A percentile compares a stretch with the other conserved stretches of the same genome.
phyloP scores from a whole-genome alignment of 2,113 vertebrate genomes.

The Cyprinodon variegatus region DNA sequence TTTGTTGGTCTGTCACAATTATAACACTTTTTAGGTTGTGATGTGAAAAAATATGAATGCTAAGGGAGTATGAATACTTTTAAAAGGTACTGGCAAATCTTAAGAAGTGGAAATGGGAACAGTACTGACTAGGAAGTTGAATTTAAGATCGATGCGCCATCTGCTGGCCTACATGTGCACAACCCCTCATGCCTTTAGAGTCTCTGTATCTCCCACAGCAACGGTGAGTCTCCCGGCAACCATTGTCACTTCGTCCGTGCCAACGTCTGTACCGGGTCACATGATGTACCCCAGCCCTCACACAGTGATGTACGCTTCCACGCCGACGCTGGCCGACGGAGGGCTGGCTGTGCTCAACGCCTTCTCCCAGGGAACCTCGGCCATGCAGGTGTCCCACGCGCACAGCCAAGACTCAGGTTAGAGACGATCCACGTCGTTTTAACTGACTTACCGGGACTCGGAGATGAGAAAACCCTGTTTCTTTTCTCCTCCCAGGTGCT shows the following conservation, averaged over 20 bases:
- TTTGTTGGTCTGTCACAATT: too few species aligned
- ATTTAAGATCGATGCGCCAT: slow-evolving; percentile 27
- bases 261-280: slow-evolving; percentile 94
- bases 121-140: not conserved
- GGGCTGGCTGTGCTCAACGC: slow-evolving; percentile 96
- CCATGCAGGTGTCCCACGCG: slow-evolving; percentile 96
- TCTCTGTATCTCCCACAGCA: slow-evolving; percentile 40
- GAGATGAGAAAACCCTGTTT: not conserved
- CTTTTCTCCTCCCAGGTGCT: slow-evolving; percentile 73
- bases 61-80: too few species aligned
- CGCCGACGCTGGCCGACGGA: slow-evolving; percentile 88
- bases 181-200: slow-evolving; percentile 1
- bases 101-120: not conserved
- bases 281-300: slow-evolving; percentile 99
- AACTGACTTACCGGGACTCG: not conserved
- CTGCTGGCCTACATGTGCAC: slow-evolving; percentile 49
- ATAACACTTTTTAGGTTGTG: too few species aligned
- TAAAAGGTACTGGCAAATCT: not conserved
- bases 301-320: slow-evolving; percentile 95
- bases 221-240: slow-evolving; percentile 95
- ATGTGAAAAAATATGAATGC: too few species aligned
- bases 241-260: slow-evolving; percentile 95
- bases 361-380: slow-evolving; percentile 90
- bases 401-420: slow-evolving; percentile 93
- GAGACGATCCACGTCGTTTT: not conserved